Evolutionary conservation across 2,797 vertebrate genomes (phyloP).

Genomic region (Phylloscopus collybita): DNA sequence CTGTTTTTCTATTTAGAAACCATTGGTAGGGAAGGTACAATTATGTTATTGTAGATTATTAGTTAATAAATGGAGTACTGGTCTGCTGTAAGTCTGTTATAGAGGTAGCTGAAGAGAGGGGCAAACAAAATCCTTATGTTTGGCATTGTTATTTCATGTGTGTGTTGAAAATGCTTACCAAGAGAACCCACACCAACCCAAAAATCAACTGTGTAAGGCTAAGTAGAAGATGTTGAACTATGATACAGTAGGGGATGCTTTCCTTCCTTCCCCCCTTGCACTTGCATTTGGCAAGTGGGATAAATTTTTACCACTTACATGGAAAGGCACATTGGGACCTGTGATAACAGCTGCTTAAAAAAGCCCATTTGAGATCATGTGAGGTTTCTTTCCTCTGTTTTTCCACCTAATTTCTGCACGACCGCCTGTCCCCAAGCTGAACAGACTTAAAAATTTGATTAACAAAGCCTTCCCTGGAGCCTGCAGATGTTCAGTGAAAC

Average conservation of each 20-base stretch:
- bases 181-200: not conserved
- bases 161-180: not conserved
- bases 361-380: not conserved
- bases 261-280: not conserved
- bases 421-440: not conserved
- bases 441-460: not conserved
- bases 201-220: accelerated
- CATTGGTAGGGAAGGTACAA: not conserved
- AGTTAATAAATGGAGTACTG: not conserved
- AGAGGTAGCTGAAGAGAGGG: not conserved
- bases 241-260: not conserved
- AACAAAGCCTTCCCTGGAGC: not conserved
- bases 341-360: not conserved
- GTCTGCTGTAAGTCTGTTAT: not conserved
- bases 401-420: not conserved
- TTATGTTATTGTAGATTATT: not conserved
- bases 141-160: not conserved
- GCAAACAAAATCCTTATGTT: not conserved
- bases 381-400: not conserved
- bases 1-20: not conserved
- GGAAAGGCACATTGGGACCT: not conserved
- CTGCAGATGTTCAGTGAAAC: not conserved
- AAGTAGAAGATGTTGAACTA: not conserved
- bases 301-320: not conserved
- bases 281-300: not conserved